A percentile compares a stretch with the other conserved stretches of the same genome.
Evolutionary conservation across 2,888 invertebrate species (phyloP).

Genomic region (Loripinus fragilis): DNA sequence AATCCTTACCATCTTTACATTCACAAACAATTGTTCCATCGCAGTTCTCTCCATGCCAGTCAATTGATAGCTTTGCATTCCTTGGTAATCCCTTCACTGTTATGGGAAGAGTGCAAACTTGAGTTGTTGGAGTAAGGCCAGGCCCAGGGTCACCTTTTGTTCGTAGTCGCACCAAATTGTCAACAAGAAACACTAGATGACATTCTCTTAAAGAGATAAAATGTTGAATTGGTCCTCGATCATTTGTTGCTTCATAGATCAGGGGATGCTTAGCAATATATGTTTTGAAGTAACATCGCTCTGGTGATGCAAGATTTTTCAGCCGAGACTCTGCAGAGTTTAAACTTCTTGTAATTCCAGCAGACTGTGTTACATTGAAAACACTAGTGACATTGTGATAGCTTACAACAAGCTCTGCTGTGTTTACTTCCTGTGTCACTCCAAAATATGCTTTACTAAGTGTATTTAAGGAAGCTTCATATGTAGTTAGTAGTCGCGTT

Average conservation of each 20-base stretch:
- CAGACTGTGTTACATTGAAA: constrained; percentile 1
- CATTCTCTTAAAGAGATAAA: background rate
- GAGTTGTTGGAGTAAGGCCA: background rate
- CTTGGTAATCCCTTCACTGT: too few relatives aligned
- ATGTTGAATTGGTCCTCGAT: background rate
- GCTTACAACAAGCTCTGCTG: constrained; percentile 21
- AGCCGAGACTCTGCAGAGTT: constrained; percentile 23
- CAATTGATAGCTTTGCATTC: too few relatives aligned
- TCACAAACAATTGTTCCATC: background rate
- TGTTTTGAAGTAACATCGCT: constrained; percentile 19
- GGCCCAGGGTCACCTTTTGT: constrained; percentile 9
- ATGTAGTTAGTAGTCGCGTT: background rate
- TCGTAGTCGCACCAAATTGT: constrained; percentile 8
- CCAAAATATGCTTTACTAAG: constrained; percentile 24
- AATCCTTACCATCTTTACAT: background rate
- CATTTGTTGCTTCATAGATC: constrained; percentile 1
- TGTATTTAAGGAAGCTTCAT: background rate
- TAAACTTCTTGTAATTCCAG: constrained; percentile 21
- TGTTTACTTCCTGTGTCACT: constrained; percentile 21
- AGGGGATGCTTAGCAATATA: constrained; percentile 25
- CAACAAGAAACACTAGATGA: constrained; percentile 1
- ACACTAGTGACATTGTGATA: constrained; percentile 23
- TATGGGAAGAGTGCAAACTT: too few relatives aligned
- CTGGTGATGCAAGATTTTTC: constrained; percentile 17
- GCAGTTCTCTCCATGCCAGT: background rate